Conservation (phyloP, 2,113 vertebrate species). For the Indri indri region DNA sequence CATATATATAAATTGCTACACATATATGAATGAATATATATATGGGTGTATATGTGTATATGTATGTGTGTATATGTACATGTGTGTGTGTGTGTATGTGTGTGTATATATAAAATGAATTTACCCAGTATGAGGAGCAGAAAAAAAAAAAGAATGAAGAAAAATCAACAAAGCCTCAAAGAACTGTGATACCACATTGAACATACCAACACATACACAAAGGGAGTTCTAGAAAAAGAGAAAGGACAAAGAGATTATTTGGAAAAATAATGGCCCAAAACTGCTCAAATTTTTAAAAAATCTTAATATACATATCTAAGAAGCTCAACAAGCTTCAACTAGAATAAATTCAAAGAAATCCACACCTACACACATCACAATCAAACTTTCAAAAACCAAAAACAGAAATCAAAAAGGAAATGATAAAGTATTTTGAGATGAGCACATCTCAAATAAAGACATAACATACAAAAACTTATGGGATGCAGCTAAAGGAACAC, state of each 20-base stretch:
- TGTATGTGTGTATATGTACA: not conserved
- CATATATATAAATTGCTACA: not conserved
- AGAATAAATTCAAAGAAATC: not conserved
- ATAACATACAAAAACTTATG: not conserved
- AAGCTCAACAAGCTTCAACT: not conserved
- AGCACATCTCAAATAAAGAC: not conserved
- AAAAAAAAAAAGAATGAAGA: not conserved
- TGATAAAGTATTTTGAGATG: not conserved
- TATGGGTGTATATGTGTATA: not conserved
- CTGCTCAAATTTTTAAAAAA: not conserved
- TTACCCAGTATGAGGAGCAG: not conserved
- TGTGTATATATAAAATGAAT: not conserved
- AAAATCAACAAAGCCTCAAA: not conserved
- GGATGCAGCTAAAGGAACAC: not conserved
- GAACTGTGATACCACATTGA: not conserved
- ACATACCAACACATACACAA: not conserved
- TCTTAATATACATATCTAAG: not conserved
- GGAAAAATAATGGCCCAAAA: not conserved
- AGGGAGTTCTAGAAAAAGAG: not conserved
- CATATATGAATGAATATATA: not conserved
- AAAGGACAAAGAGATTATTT: not conserved
- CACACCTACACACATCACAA: not conserved
- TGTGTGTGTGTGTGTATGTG: not conserved
- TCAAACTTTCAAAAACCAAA: not conserved
- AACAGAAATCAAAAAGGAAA: not conserved